A percentile compares a stretch with the other conserved stretches of the same genome.
Evolutionary conservation across 2,113 vertebrate species (phyloP).

Genomic region (Phrynosoma blainvillii): DNA sequence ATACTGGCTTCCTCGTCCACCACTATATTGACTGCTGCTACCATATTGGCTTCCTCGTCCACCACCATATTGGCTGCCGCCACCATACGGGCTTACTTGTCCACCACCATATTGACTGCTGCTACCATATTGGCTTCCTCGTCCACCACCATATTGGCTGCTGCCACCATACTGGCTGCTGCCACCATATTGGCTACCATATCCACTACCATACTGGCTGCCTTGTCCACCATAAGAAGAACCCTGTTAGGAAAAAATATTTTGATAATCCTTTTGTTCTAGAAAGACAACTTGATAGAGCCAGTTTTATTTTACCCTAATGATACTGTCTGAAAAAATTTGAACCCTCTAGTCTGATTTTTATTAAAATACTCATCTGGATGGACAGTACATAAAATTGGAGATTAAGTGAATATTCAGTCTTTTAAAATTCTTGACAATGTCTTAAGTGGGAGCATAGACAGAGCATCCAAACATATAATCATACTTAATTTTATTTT

Average conservation of each 20-base stretch:
- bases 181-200: not conserved
- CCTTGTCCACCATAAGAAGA: slow-evolving; percentile 1
- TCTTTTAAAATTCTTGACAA: not conserved
- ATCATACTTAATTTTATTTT: not conserved
- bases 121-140: not conserved
- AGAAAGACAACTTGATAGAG: not conserved
- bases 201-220: not conserved
- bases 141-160: slow-evolving; percentile 11
- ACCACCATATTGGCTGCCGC: not conserved
- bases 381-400: not conserved
- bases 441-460: not conserved
- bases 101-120: slow-evolving; percentile 14
- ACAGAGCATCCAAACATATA: not conserved
- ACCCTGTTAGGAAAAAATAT: not conserved
- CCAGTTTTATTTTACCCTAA: no score
- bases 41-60: not conserved
- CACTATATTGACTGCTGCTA: not conserved
- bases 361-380: not conserved
- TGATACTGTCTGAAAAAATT: not conserved
- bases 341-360: not conserved
- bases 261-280: not conserved
- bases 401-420: no score
- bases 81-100: not conserved
- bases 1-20: not conserved
- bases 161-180: not conserved